Base-by-base conservation (phyloP, 2,797 vertebrate species). In the Ispidina picta region DNA sequence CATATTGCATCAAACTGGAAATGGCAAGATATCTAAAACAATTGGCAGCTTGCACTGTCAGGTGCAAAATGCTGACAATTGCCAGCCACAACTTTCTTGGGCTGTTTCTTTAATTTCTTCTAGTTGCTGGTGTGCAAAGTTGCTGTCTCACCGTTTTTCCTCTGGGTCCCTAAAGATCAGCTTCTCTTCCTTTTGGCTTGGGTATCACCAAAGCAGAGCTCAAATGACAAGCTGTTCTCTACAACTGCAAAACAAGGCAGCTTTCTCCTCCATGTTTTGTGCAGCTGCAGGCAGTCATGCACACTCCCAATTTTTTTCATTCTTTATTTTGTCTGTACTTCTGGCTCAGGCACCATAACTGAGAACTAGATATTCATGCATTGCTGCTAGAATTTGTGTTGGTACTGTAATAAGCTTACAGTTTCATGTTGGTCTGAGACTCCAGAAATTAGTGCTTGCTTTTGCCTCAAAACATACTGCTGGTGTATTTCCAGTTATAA, bases 1-100 rank as follows among this genome's bases (percentile, higher is more conserved):
- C 73, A 79, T 73, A 44, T 95, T n/a, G 22, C 41, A 65, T 87
- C 84, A 75, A 90, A 76, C 90, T 86, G 75, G 64, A 86, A 90
- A 88, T 51, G 46, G 64, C 68, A 82, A 89, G 56, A 71, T 54
- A 86, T 63, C 64, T 69, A 82, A 74, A 82, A 2, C 9, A 71
- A 21, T 58, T 92, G 92, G 88, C 22, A 0, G 18, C 65, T 90
- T n/a, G 8, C 8, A 9, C 12, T 84, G 71, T 79, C 91, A 94
- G 94, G 86, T 96, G 94, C 88, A 93, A 79, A 70, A 78, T 18
- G 25, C 48, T 89, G 79, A 80, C 65, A 81, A 83, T 54, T 72
- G 26, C 78, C 75, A 95, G 55, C 35, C 59, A 81, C 37, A 59
- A 6, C 11, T 83, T 88, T 77, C 54, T 65, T 78, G 39, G 76